Evolutionary conservation across 1,140 invertebrate genomes (phyloP), one percentile per base, ranked within the genome.

Genomic region (Hydropsyche tenuis): DNA sequence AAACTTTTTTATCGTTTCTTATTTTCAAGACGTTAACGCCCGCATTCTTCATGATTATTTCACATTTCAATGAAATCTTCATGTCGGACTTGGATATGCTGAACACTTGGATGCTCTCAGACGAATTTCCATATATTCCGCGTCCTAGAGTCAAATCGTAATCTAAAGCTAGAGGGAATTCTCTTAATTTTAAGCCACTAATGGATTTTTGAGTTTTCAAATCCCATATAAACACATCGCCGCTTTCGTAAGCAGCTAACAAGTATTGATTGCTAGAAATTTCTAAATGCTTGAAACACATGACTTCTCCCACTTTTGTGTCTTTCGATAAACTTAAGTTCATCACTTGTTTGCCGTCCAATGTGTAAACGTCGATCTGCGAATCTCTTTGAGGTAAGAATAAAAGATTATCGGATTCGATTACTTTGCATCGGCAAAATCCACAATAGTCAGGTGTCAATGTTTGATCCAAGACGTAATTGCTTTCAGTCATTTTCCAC

Each of bases 21-120:
- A 93, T 88, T 73, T 86, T 85, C n/a, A 94, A 83, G 75, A 87
- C 86, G 79, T 89, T 90, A 27, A 90, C 89, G 48, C 94, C 94
- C 5, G 88, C 82, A 81, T 93, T 93, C 77, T 89, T 92, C 11
- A 93, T 85, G 30, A 82, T 80, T 43, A 91, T 80, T 77, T 88
- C 88, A 73, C 82, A 82, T 81, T 89, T 88, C 72, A 88, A 83
- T 64, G 82, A 81, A 68, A 92, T 82, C 75, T 85, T 85, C 78
- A 88, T 85, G 79, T 87, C 84, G 79, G 85, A 84, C 77, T 81
- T 82, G 56, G 87, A 83, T 80, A 90, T 84, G 63, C 80, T 82
- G 81, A 87, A 86, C 79, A 89, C 85, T 81, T 89, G 83, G 75
- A 90, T 82, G 75, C 86, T 83, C 80, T 90, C 84, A 18, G 85